These are phyloP conservation scores for Galemys pyrenaicus DNA, from an alignment of 2,113 vertebrate genomes.

Conservation along the genomic window DNA sequence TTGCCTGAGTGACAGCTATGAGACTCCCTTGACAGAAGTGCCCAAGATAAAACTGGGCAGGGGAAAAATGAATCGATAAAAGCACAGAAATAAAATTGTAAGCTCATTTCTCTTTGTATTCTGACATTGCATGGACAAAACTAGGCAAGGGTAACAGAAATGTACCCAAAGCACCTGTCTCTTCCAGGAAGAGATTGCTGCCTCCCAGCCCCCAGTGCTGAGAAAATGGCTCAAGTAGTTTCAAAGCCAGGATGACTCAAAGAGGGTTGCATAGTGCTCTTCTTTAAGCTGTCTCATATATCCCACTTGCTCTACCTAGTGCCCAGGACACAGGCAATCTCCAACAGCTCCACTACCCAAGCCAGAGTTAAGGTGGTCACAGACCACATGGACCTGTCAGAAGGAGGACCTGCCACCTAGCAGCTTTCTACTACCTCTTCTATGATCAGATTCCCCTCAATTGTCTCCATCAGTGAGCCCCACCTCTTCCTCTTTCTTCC, in stretches of 20 bases:
- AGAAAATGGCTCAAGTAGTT: background rate
- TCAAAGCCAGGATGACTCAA: background rate
- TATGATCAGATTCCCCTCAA: background rate
- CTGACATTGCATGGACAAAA: background rate
- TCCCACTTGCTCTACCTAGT: background rate
- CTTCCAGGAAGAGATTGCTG: background rate
- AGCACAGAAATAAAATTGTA: background rate
- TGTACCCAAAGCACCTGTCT: background rate
- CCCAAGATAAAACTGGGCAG: background rate
- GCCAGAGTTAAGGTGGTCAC: background rate
- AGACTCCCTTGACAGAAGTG: background rate
- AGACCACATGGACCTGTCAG: background rate
- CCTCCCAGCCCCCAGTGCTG: background rate
- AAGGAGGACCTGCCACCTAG: background rate
- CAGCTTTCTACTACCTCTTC: background rate
- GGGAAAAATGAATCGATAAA: background rate
- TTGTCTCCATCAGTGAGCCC: background rate
- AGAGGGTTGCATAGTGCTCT: background rate
- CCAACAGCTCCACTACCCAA: background rate
- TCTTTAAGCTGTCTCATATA: background rate
- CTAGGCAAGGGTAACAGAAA: background rate
- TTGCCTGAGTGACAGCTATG: background rate
- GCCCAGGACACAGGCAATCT: background rate
- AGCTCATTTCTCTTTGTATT: background rate
- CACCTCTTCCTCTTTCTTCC: background rate